phyloP scores from a whole-genome alignment of 2,797 vertebrate species.

The Paramormyrops hopkinsi region DNA sequence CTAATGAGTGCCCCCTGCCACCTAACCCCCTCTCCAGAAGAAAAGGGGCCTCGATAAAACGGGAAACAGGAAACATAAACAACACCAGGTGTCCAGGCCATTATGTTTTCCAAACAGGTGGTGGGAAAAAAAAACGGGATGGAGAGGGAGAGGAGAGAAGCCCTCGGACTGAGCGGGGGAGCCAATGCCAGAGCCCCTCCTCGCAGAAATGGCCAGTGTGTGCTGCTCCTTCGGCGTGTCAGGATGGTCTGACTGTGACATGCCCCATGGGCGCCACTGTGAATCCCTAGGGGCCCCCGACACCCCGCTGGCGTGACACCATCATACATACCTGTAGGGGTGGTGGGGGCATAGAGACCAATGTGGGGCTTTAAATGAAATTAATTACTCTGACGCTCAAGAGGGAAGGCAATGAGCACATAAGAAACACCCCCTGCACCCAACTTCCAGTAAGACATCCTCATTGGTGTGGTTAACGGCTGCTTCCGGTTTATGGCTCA shows the following conservation, averaged over 20 bases:
- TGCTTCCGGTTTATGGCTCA: not conserved
- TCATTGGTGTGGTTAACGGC: not conserved
- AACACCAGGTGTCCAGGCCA: not conserved
- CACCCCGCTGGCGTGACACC: not conserved
- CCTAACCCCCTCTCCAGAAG: no score
- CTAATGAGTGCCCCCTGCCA: constrained; percentile 14
- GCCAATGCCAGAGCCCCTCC: not conserved
- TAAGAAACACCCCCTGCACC: not conserved
- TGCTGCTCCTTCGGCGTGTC: not conserved
- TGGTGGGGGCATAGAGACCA: not conserved
- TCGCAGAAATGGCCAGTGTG: not conserved
- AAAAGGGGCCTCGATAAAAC: not conserved
- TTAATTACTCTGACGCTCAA: not conserved
- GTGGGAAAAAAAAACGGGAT: not conserved
- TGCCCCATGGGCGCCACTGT: not conserved
- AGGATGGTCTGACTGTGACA: not conserved
- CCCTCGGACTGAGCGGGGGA: not conserved
- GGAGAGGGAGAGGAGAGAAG: not conserved
- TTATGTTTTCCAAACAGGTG: not conserved
- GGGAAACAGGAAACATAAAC: not conserved
- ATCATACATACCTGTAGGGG: not conserved
- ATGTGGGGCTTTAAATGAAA: not conserved
- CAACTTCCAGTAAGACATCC: not conserved
- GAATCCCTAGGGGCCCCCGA: not conserved
- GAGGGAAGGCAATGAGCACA: not conserved